Evolutionary conservation across 2,113 vertebrate species (phyloP), one percentile per base, ranked within the genome.

Genomic region (Lampris megalopsis): DNA sequence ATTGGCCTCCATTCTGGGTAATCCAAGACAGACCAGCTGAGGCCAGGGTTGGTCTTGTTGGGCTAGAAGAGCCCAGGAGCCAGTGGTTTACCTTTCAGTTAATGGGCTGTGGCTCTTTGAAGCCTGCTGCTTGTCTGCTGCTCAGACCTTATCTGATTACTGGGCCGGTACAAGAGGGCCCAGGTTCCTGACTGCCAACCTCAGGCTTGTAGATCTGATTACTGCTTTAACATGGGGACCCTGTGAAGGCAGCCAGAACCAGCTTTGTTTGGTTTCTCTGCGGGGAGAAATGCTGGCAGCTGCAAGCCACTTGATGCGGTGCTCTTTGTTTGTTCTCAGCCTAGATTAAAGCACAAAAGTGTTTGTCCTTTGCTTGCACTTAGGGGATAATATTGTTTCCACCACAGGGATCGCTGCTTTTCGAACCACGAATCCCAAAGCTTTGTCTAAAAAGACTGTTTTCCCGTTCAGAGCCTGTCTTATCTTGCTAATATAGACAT

Each of bases 91-190:
- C 81, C 83, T 93, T 88, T 86, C 88, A 84, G 80, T 85, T 92
- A 91, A 93, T 92, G 89, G 79, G 57, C 79, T 74, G 13, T 77
- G 59, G 66, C 77, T 64, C 90, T 92, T 90, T 92, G 91, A 91
- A 91, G 89, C 73, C 75, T 64, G 38, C 57, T 75, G 84, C 87
- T 86, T 89, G 89, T 86, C 63, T 89, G 71, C 83, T 84, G 67
- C 88, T 75, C 80, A 89, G 86, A 84, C 88, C 90, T 90, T 90
- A 94, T 94, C 92, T 93, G 88, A 93, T 93, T 91, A 91, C 85
- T 42, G 77, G 64, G 54, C 73, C 77, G 42, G 78, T 79, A 83
- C 80, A 75, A 89, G 82, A 81, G 80, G 64, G 63, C 57, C 81
- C 8, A 43, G 73, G 85, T 75, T 85, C 73, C 84, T 77, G 83